A percentile compares a stretch with the other conserved stretches of the same genome.
phyloP scores from a whole-genome alignment of 1,140 invertebrate genomes.

The Prorops nasuta region DNA sequence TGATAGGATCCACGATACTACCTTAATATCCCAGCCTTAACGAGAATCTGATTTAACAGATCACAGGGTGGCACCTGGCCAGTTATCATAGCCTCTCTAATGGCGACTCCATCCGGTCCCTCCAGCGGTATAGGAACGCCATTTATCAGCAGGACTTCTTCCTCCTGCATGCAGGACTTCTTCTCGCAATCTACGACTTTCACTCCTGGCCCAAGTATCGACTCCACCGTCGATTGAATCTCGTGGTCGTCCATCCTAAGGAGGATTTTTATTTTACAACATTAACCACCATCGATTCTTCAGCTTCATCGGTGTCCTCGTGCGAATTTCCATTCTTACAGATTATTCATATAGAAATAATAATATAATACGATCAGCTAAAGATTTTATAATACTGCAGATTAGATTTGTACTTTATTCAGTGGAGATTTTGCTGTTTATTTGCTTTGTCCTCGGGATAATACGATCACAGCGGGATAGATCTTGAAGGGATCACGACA shows the following conservation, averaged over 20 bases:
- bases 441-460: too few relatives aligned
- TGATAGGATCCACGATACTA: constrained; percentile 35
- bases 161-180: constrained; percentile 69
- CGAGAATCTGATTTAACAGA: constrained; percentile 70
- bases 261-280: constrained; percentile 17
- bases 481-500: background rate
- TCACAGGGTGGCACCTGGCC: constrained; percentile 73
- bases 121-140: constrained; percentile 70
- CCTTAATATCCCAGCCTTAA: constrained; percentile 66
- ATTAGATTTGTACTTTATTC: too few relatives aligned
- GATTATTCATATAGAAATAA: background rate
- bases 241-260: constrained; percentile 69
- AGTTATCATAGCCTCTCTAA: constrained; percentile 68
- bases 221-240: constrained; percentile 76
- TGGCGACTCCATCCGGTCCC: constrained; percentile 68
- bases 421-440: too few relatives aligned
- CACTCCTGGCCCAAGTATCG: constrained; percentile 71
- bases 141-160: constrained; percentile 74
- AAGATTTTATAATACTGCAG: background rate
- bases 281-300: background rate
- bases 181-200: constrained; percentile 77
- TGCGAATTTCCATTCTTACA: constrained; percentile 19
- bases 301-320: constrained; percentile 15
- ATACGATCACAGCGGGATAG: too few relatives aligned
- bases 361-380: background rate